Evolutionary conservation across 2,113 vertebrate species (phyloP).

Genomic region (Cinclus cinclus): DNA sequence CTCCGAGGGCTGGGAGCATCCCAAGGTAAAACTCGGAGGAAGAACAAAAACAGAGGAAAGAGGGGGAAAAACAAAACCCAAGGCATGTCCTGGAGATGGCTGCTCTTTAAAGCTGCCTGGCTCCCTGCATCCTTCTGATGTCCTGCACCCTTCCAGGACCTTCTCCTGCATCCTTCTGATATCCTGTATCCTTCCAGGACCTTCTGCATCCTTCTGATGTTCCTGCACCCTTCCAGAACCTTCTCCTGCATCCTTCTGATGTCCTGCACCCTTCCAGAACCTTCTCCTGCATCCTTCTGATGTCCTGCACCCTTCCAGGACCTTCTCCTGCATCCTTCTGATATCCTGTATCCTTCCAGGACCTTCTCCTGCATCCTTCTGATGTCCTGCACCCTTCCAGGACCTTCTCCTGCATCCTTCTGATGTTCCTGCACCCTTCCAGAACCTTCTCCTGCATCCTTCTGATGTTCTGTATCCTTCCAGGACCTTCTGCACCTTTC

Average conservation of each 20-base stretch:
- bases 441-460: too few species aligned
- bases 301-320: too few species aligned
- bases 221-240: background rate
- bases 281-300: background rate
- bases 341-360: too few species aligned
- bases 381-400: too few species aligned
- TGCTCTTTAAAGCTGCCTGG: background rate
- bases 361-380: too few species aligned
- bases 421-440: too few species aligned
- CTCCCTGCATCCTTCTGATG: background rate
- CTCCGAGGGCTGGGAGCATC: background rate
- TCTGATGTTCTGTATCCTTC: too few species aligned
- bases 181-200: background rate
- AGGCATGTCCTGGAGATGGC: background rate
- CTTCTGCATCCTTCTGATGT: rapidly evolving
- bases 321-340: too few species aligned
- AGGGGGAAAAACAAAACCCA: background rate
- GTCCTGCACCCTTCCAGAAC: too few species aligned
- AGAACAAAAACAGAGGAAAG: background rate
- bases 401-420: too few species aligned
- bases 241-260: background rate
- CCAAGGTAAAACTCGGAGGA: too few species aligned
- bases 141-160: background rate
- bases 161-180: background rate
- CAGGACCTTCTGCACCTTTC: too few species aligned